phyloP scores from a whole-genome alignment of 2,888 invertebrate species.

The Drosophila sordidula region DNA sequence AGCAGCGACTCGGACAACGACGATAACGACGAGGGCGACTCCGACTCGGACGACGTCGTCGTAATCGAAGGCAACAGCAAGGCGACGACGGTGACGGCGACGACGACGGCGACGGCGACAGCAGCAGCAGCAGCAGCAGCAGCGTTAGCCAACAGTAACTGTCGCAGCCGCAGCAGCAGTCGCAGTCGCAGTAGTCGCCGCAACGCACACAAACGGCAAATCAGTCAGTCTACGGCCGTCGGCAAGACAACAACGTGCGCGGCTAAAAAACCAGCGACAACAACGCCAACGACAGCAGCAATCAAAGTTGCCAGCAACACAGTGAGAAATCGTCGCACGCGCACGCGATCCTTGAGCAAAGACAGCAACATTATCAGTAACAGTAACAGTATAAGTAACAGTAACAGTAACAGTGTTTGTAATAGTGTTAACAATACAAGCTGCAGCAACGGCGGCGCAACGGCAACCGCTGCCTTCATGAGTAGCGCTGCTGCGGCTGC shows the following conservation, averaged over 20 bases:
- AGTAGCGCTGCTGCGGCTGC: constrained; percentile 89
- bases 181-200: constrained; percentile 74
- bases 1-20: constrained; percentile 54
- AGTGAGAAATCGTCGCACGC: constrained; percentile 77
- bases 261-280: constrained; percentile 67
- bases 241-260: constrained; percentile 83
- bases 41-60: constrained; percentile 75
- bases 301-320: constrained; percentile 47
- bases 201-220: constrained; percentile 75
- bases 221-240: constrained; percentile 84
- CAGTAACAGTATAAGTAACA: constrained; percentile 29
- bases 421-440: constrained; percentile 57
- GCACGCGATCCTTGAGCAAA: constrained; percentile 76
- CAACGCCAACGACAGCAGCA: constrained; percentile 35
- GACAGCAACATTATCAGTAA: constrained; percentile 56
- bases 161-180: constrained; percentile 48
- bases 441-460: constrained; percentile 69
- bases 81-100: constrained; percentile 37
- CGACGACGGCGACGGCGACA: constrained; percentile 38
- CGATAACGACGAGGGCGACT: constrained; percentile 60
- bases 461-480: constrained; percentile 87
- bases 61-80: constrained; percentile 75
- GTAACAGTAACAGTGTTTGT: constrained; percentile 36
- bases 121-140: constrained; percentile 50
- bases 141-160: constrained; percentile 47